A percentile compares a stretch with the other conserved stretches of the same genome.
Conservation (phyloP, 2,113 vertebrate species). For the Trichechus manatus region DNA sequence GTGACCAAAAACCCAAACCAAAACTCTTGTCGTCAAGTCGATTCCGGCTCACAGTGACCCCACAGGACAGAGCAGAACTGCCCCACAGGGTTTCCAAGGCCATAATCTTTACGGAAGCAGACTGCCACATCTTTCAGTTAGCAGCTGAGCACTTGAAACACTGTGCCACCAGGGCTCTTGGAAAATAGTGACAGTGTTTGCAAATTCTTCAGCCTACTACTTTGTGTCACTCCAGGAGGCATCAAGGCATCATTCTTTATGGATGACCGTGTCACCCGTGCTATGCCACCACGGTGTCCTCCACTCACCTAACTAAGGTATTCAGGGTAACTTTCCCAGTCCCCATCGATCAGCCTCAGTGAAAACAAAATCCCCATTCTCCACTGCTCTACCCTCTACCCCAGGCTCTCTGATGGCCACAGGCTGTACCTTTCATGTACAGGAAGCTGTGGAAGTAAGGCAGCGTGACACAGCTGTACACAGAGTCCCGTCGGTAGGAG, state of each 20-base stretch:
- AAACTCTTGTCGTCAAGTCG: too few species aligned
- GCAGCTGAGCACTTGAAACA: too few species aligned
- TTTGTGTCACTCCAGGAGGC: accelerated
- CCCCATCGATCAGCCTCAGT: background rate
- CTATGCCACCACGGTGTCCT: accelerated
- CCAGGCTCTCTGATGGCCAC: accelerated
- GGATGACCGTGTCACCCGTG: accelerated
- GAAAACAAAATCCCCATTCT: background rate
- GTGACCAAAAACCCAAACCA: too few species aligned
- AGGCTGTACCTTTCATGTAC: slow-evolving; percentile 94
- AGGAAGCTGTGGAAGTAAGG: slow-evolving; percentile 99
- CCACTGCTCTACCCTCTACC: accelerated
- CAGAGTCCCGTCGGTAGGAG: slow-evolving; percentile 95
- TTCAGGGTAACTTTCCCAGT: accelerated
- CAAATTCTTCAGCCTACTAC: background rate
- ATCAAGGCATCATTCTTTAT: accelerated
- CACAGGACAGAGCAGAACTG: too few species aligned
- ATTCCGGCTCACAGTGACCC: too few species aligned
- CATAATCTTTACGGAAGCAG: too few species aligned
- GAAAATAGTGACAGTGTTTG: accelerated
- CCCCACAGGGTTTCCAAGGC: too few species aligned
- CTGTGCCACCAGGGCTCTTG: too few species aligned
- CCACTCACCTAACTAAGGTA: background rate
- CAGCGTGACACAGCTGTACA: slow-evolving; percentile 97
- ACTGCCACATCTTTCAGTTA: too few species aligned